phyloP scores from a whole-genome alignment of 1,140 invertebrate genomes.

The Drosophila tropicalis region DNA sequence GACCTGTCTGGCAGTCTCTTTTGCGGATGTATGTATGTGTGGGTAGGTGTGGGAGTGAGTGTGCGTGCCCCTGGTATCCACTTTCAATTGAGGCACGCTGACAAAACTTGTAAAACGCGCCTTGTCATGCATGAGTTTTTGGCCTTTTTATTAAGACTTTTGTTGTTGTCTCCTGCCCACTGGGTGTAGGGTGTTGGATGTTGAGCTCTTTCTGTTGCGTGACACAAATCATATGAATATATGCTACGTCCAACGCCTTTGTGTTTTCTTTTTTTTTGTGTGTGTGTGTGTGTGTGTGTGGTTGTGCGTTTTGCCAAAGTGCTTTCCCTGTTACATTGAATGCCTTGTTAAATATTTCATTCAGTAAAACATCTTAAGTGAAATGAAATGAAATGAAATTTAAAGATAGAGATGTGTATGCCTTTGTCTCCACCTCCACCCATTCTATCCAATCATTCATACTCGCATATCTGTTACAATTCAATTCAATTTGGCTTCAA shows the following conservation, averaged over 20 bases:
- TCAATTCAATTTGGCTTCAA: constrained; percentile 74
- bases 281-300: too few relatives aligned
- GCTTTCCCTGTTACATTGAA: constrained; percentile 33
- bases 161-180: constrained; percentile 57
- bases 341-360: constrained; percentile 70
- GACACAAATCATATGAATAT: constrained; percentile 64
- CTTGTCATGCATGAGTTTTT: constrained; percentile 73
- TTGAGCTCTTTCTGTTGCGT: constrained; percentile 30
- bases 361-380: constrained; percentile 50
- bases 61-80: constrained; percentile 25
- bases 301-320: constrained; percentile 19
- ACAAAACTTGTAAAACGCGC: constrained; percentile 68
- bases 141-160: constrained; percentile 53
- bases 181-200: constrained; percentile 9
- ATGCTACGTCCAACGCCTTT: constrained; percentile 28
- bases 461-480: constrained; percentile 39
- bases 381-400: constrained; percentile 53
- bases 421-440: not conserved
- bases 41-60: constrained; percentile 8
- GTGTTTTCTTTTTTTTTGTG: not conserved
- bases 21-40: constrained; percentile 14
- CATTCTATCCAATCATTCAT: not conserved
- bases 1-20: not conserved
- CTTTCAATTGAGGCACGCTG: constrained; percentile 66
- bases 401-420: constrained; percentile 33